Conservation (phyloP, 2,797 vertebrate genomes). For the Liparis tanakae region DNA sequence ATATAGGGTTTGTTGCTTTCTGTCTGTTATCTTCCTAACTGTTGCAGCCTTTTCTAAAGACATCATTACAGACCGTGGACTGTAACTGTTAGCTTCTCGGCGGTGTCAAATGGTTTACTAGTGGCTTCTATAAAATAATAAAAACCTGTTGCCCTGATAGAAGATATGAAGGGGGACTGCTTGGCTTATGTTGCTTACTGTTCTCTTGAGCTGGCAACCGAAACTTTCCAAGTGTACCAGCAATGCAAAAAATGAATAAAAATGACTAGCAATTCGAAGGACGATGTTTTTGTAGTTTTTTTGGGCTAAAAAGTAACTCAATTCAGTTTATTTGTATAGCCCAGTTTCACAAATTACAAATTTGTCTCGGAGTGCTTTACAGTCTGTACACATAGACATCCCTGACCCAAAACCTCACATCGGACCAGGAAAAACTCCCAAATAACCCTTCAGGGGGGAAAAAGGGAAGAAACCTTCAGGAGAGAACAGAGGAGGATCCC, state of each 20-base stretch:
- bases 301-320: not conserved
- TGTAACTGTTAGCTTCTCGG: slow-evolving; percentile 90
- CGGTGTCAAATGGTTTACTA: slow-evolving; percentile 93
- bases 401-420: too few relatives aligned
- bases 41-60: slow-evolving; percentile 87
- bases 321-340: too few relatives aligned
- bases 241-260: slow-evolving; percentile 86
- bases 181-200: slow-evolving; percentile 87
- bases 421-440: too few relatives aligned
- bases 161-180: slow-evolving; percentile 79
- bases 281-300: slow-evolving; percentile 15
- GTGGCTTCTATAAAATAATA: slow-evolving; percentile 82
- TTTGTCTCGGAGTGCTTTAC: too few relatives aligned
- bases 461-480: too few relatives aligned
- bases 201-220: slow-evolving; percentile 86
- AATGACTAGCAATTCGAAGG: slow-evolving; percentile 77
- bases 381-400: too few relatives aligned
- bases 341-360: too few relatives aligned
- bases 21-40: slow-evolving; percentile 89
- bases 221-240: slow-evolving; percentile 88
- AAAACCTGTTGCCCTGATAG: slow-evolving; percentile 74
- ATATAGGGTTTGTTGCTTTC: slow-evolving; percentile 87
- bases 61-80: slow-evolving; percentile 87
- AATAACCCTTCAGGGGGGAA: too few relatives aligned
- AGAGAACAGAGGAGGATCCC: too few relatives aligned